phyloP scores from a whole-genome alignment of 2,113 vertebrate genomes.

The Xyliphius kryptos region DNA sequence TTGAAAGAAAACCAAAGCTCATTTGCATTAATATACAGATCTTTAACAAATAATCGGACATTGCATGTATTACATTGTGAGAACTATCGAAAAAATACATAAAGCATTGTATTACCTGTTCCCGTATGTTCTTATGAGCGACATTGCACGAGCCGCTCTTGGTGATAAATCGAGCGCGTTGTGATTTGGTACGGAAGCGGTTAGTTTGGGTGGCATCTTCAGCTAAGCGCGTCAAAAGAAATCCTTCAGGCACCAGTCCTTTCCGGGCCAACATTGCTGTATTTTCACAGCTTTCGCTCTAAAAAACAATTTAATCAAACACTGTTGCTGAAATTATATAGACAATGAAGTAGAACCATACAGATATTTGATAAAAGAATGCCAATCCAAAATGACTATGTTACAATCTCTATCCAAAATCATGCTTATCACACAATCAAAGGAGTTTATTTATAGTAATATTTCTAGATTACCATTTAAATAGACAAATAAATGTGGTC shows the following conservation, averaged over 20 bases:
- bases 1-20: too few relatives aligned
- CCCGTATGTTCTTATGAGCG: conserved; percentile 78
- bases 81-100: too few relatives aligned
- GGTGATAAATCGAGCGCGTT: conserved; percentile 70
- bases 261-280: conserved; percentile 70
- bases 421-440: too few relatives aligned
- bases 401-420: too few relatives aligned
- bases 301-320: neutral
- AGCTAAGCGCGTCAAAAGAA: conserved; percentile 68
- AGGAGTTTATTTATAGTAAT: too few relatives aligned
- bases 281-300: conserved; percentile 2
- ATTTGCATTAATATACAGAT: too few relatives aligned
- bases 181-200: conserved; percentile 49
- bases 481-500: too few relatives aligned
- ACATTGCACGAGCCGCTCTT: conserved; percentile 75
- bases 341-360: neutral
- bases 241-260: conserved; percentile 69
- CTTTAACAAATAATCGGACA: too few relatives aligned
- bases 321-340: neutral
- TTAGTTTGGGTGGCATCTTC: conserved; percentile 62
- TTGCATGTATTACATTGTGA: too few relatives aligned
- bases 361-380: neutral
- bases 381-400: too few relatives aligned
- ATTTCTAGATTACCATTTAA: too few relatives aligned
- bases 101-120: conserved; percentile 71